Conservation (phyloP, 2,797 vertebrate genomes). For the Micromesistius poutassou region DNA sequence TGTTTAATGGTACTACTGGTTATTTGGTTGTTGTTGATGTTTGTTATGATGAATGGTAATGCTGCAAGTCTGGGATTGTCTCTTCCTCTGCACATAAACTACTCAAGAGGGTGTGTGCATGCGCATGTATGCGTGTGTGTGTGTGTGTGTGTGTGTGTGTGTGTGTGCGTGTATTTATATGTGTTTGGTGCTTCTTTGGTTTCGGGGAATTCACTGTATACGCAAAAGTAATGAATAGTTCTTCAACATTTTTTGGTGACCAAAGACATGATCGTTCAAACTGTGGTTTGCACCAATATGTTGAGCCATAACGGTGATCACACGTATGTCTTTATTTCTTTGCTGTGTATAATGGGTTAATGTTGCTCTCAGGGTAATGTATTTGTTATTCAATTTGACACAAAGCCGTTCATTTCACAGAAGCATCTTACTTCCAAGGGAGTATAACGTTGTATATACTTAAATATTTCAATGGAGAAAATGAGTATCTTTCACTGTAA, state of each 20-base stretch:
- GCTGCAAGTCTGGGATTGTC: slow-evolving; percentile 15
- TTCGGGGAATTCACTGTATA: not conserved
- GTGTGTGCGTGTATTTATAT: not conserved
- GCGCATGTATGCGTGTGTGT: not conserved
- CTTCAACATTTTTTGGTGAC: not conserved
- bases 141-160: slow-evolving; percentile 21
- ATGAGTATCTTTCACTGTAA: not conserved
- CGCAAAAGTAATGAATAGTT: too few species aligned
- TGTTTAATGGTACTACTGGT: slow-evolving; percentile 71
- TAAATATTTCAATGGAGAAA: not conserved
- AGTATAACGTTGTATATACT: not conserved
- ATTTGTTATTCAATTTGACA: not conserved
- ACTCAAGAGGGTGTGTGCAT: slow-evolving; percentile 7
- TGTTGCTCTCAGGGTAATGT: not conserved
- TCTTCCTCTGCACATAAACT: not conserved
- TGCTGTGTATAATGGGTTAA: not conserved
- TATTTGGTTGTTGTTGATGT: slow-evolving; percentile 61
- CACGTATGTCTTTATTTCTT: not conserved
- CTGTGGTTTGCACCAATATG: not conserved
- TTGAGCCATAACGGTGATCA: not conserved
- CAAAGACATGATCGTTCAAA: not conserved
- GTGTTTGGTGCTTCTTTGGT: slow-evolving; percentile 1
- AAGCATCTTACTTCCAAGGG: not conserved
- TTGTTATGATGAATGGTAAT: slow-evolving; percentile 65
- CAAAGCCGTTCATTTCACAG: not conserved